Conservation (phyloP, 2,888 invertebrate genomes). For the Agapostemon virescens region DNA sequence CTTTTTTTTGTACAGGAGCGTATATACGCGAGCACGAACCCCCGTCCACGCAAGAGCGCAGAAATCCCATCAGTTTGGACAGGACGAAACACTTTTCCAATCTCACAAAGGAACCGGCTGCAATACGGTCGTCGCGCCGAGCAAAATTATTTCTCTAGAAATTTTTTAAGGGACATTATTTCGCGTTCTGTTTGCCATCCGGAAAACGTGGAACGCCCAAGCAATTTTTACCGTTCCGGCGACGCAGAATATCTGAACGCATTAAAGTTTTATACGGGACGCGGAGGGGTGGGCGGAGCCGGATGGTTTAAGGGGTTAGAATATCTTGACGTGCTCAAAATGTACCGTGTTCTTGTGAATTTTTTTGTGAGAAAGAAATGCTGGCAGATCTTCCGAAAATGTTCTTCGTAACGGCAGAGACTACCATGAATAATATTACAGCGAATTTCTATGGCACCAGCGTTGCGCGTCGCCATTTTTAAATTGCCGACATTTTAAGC, state of each 20-base stretch:
- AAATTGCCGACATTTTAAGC: no score
- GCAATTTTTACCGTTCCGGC: conserved; percentile 1
- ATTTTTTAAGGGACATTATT: conserved; percentile 3
- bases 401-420: no score
- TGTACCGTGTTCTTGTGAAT: background rate
- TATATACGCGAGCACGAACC: fast-evolving
- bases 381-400: no score
- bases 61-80: background rate
- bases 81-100: conserved; percentile 20
- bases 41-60: background rate
- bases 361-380: background rate
- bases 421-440: no score
- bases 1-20: background rate
- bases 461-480: no score
- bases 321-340: background rate
- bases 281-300: background rate
- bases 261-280: background rate
- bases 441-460: no score
- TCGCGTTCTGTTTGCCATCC: background rate
- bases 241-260: background rate
- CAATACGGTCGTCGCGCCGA: no score
- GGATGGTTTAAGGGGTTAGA: background rate
- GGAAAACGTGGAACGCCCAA: background rate
- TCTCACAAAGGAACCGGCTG: conserved; percentile 14
- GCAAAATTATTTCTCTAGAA: background rate